Base-by-base conservation (phyloP, 1,140 invertebrate genomes). In the Aradophagus sp. region DNA sequence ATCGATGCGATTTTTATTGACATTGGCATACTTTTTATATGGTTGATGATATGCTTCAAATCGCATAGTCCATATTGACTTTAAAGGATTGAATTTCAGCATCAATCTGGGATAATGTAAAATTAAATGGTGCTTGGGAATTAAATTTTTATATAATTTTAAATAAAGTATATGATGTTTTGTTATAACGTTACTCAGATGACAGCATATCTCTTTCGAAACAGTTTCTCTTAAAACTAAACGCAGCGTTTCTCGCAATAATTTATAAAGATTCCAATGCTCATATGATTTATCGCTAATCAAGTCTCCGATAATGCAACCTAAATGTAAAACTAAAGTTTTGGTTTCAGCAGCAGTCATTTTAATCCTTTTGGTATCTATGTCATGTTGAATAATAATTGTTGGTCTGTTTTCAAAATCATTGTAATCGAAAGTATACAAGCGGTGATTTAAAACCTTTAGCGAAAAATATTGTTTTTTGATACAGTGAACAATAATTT, bases 381-480 rank as follows among this genome's bases (percentile, higher is more conserved):
- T 5, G 41, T 61, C 10, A 41, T 2, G 11, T 32, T 41, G 36
- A 2, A 27, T 39, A 0, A 61, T 19, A 6, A 5, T 1, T 7
- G 34, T 38, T 1, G 45, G 38, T 35, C 17, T 42, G 19, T 61
- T 61, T 35, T 41, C 20, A 13, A 34, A 50, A 16, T 50, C 17
- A 17, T 41, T 1, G 34, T 23, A 55, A 15, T 14, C 7, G 12
- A 20, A 29, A 42, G 32, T 17, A 5, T 42, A 27, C 1, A 56
- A 8, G 16, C 52, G 29, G 17, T 26, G 45, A 36, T 62, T 62
- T 2, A 47, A 39, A 13, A 10, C n/a, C 16, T 59, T 44, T n/a
- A 59, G n/a, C 2, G 15, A 31, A 29, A 62, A 62, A 48, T 61
- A 61, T 8, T 42, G 32, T 34, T 48, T 10, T n/a, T 50, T 23